Base-by-base conservation (phyloP, 2,113 vertebrate genomes). In the Ophthalmolycus amberensis region DNA sequence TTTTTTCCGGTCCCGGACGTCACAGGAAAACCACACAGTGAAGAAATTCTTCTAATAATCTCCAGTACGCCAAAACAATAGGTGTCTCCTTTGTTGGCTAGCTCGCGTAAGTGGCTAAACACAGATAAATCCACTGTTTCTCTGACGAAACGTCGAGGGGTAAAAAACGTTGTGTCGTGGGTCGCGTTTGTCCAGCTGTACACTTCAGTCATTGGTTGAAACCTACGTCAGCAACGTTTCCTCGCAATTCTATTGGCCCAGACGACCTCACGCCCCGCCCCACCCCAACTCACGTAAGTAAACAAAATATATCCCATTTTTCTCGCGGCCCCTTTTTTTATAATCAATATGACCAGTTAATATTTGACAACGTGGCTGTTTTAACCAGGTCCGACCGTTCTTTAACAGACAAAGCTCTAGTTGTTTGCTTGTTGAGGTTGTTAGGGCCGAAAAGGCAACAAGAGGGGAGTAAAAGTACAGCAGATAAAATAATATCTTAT, bases 301-400 rank as follows among this genome's bases (percentile, higher is more conserved):
- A 93, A 93, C 72, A 90, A 88, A 90, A 90, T 76, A 77, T 38
- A 80, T 59, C 46, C 58, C 15, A 1, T 74, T 80, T 83, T 75
- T 56, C 12, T 50, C 9, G 1, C n/a, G 54, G 29, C 16, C 64
- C 12, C 32, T 11, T 3, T 69, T 71, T 69, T 68, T 68, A 9
- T 60, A 29, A 77, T 82, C 18, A 54, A 66, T 71, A 18, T 18
- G 3, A 32, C 9, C 1, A 20, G 77, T 84, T 85, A 83, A 82
- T 87, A n/a, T 83, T 88, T 92, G 58, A 82, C 74, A 66, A 59
- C 29, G 37, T 25, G 56, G 65, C 9, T 37, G 27, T 18, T 0
- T 42, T 52, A 71, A 25, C 44, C 9, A 10, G 62, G 37, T 42
- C 54, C 44, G 7, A n/a, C 9, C 32, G 5, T 50, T 34, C 0